Evolutionary conservation across 2,113 vertebrate genomes (phyloP), one percentile per base, ranked within the genome.

Genomic region (Mellivora capensis): DNA sequence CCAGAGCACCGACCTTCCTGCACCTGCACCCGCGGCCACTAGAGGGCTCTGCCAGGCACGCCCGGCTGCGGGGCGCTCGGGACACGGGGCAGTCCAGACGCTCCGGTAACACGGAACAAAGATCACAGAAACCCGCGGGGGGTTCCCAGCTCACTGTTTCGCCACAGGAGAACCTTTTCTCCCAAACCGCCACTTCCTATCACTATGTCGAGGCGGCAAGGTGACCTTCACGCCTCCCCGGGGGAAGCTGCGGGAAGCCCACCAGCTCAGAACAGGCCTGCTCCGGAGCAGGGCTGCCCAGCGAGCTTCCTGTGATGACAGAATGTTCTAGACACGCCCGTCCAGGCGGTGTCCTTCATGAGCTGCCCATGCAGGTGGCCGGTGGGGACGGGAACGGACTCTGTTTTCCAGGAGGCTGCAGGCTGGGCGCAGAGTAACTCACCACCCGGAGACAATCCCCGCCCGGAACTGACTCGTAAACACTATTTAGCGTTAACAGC

Each of bases 221-320:
- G 64, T 13, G 64, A 61, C 31, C 59, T 54, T 42, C 31, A 34
- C 13, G 1, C 10, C n/a, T n/a, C 13, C 31, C 1, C 12, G 42
- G 34, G 12, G 6, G 23, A 59, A 42, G 62, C 82, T 3, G 2
- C 3, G 20, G 42, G 42, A 52, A n/a, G 15, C 83, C 12, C 6
- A 9, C 6, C 21, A 8, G 18, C n/a, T 61, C n/a, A 69, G 17
- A 29, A 29, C 13, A n/a, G 67, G 57, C 44, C 42, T 4, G 2
- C 17, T 15, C 10, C 34, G n/a, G 52, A 42, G 34, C 54, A 83
- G 29, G 0, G 0, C 47, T 9, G 59, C 17, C 93, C 49, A 1
- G 69, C 39, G 1, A 49, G 44, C 29, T 5, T 69, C 14, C 49
- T 0, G 10, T 20, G n/a, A 37, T 0, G 15, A n/a, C 0, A 0